Conservation (phyloP, 2,797 vertebrate genomes). For the Trachurus trachurus region DNA sequence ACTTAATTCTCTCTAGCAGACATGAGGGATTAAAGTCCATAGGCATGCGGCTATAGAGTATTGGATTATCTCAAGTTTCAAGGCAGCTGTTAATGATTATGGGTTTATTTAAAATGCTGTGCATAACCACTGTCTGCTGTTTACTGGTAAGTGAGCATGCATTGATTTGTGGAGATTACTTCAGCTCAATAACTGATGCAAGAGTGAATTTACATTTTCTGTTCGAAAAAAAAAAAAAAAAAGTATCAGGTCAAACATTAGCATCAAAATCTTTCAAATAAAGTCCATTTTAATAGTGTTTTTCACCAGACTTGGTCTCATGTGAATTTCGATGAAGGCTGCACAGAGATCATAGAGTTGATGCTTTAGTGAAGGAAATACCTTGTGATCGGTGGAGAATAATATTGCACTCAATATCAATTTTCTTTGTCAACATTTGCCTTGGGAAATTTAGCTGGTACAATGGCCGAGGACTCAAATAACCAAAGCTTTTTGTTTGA, state of each 20-base stretch:
- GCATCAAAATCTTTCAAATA: background rate
- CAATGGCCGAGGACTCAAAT: conserved; percentile 74
- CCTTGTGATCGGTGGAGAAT: conserved; percentile 66
- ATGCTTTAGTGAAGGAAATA: conserved; percentile 53
- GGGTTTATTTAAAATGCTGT: conserved; percentile 68
- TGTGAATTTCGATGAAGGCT: background rate
- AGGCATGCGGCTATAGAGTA: conserved; percentile 45
- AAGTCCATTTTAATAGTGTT: background rate
- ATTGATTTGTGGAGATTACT: conserved; percentile 63
- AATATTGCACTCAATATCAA: conserved; percentile 74
- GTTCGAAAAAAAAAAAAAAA: background rate
- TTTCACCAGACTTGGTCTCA: background rate
- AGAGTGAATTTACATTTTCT: conserved; percentile 1
- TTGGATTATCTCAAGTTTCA: conserved; percentile 56
- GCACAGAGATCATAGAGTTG: conserved; percentile 15
- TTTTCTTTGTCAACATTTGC: conserved; percentile 80
- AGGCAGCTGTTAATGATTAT: conserved; percentile 68
- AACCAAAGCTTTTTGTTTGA: conserved; percentile 80
- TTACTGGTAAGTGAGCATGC: conserved; percentile 36
- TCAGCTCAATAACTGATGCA: conserved; percentile 32
- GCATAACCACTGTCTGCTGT: conserved; percentile 52
- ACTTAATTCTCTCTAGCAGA: conserved; percentile 62
- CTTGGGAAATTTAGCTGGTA: conserved; percentile 74
- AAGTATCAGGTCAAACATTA: background rate
- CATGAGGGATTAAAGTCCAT: conserved; percentile 60